Percentiles rank a stretch among this genome's conserved stretches.
Evolutionary conservation across 2,888 invertebrate species (phyloP).

Genomic region (Synanthedon formicaeformis): DNA sequence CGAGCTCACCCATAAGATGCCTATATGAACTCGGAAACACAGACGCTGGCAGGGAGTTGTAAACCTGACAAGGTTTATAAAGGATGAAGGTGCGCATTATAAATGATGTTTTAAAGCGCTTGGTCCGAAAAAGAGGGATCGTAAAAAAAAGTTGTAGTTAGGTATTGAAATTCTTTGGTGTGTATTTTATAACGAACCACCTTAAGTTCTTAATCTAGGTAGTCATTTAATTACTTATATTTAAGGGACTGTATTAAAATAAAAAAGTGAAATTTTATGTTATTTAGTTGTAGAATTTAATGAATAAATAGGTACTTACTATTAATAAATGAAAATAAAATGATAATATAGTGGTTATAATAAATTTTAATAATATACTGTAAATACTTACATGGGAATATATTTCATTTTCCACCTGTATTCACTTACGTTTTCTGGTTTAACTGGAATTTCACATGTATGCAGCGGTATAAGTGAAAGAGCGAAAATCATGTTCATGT

Average conservation of each 20-base stretch:
- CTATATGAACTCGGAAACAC: too few relatives aligned
- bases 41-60: too few relatives aligned
- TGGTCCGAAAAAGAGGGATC: not conserved
- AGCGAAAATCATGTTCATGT: conserved; percentile 48
- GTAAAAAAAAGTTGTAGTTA: not conserved
- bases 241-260: too few relatives aligned
- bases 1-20: too few relatives aligned
- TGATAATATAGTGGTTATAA: not conserved
- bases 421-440: conserved; percentile 29
- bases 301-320: not conserved
- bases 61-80: too few relatives aligned
- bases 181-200: not conserved
- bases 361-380: not conserved
- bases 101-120: too few relatives aligned
- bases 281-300: not conserved
- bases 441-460: conserved; percentile 44
- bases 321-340: not conserved
- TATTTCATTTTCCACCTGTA: conserved; percentile 36
- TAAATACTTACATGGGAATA: conserved; percentile 32
- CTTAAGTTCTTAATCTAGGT: not conserved
- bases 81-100: too few relatives aligned
- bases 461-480: conserved; percentile 46
- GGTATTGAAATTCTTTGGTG: not conserved
- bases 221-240: too few relatives aligned
- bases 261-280: too few relatives aligned